A percentile compares a stretch with the other conserved stretches of the same genome.
Evolutionary conservation across 2,797 vertebrate genomes (phyloP).

Genomic region (Gymnopithys bicolor): DNA sequence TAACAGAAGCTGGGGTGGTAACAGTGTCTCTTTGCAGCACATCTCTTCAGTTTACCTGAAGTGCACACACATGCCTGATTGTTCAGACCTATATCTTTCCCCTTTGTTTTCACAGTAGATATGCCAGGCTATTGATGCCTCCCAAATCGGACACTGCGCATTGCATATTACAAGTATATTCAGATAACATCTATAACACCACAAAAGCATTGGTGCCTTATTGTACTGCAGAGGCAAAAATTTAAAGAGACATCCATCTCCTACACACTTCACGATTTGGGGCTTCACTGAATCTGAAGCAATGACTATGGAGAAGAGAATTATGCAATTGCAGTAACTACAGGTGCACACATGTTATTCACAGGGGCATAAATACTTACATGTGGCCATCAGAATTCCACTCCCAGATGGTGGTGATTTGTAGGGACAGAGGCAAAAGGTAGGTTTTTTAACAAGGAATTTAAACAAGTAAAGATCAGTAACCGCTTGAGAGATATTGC

Average conservation of each 20-base stretch:
- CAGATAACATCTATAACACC: background rate
- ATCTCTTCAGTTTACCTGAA: background rate
- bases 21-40: fast-evolving
- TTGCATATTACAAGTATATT: background rate
- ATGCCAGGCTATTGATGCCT: background rate
- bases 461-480: background rate
- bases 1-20: background rate
- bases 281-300: background rate
- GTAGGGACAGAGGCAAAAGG: background rate
- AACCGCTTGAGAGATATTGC: background rate
- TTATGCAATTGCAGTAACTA: background rate
- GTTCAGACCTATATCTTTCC: background rate
- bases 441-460: background rate
- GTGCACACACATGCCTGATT: background rate
- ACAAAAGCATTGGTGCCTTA: background rate
- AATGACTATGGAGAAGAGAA: background rate
- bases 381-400: background rate
- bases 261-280: background rate
- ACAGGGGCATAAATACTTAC: background rate
- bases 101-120: background rate
- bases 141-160: fast-evolving
- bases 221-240: background rate
- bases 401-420: background rate
- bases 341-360: background rate
- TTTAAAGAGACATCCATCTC: background rate